Percentiles rank a stretch among this genome's conserved stretches.
These are phyloP conservation scores for Gastrophryne carolinensis DNA, from an alignment of 2,797 vertebrate genomes.

Conservation along the genomic window DNA sequence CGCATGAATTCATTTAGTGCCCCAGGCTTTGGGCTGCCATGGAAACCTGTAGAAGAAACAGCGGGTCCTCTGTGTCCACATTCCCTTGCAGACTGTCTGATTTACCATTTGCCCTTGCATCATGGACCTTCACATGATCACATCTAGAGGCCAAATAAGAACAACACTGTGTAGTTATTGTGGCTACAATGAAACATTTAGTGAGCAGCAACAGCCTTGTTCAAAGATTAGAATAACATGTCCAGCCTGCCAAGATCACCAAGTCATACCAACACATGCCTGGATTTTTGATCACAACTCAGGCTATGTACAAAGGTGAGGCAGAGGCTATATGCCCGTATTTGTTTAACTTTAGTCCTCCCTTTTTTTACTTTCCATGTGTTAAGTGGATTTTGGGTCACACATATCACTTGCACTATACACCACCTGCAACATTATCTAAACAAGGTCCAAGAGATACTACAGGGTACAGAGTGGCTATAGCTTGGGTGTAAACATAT, in stretches of 20 bases:
- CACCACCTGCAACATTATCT: too few species aligned
- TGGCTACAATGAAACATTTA: not conserved
- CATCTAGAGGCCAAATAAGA: not conserved
- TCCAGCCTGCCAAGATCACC: not conserved
- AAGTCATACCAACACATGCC: not conserved
- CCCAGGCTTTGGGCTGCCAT: constrained; percentile 11
- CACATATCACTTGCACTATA: too few species aligned
- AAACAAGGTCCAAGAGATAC: too few species aligned
- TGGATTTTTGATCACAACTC: too few species aligned
- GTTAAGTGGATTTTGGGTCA: too few species aligned
- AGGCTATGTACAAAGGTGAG: too few species aligned
- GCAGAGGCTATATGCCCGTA: too few species aligned
- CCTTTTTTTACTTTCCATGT: too few species aligned
- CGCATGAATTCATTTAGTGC: not conserved
- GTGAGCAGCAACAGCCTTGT: not conserved
- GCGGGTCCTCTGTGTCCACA: not conserved
- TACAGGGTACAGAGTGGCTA: too few species aligned
- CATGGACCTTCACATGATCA: constrained; percentile 18
- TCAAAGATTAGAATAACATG: not conserved
- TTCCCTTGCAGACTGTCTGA: not conserved
- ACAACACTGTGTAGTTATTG: not conserved
- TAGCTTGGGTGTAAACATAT: too few species aligned
- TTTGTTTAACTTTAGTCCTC: too few species aligned
- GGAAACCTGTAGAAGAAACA: constrained; percentile 24
- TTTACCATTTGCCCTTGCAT: constrained; percentile 16